These are phyloP conservation scores for Plagiodera versicolora DNA, from an alignment of 2,888 invertebrate species.

Conservation along the genomic window DNA sequence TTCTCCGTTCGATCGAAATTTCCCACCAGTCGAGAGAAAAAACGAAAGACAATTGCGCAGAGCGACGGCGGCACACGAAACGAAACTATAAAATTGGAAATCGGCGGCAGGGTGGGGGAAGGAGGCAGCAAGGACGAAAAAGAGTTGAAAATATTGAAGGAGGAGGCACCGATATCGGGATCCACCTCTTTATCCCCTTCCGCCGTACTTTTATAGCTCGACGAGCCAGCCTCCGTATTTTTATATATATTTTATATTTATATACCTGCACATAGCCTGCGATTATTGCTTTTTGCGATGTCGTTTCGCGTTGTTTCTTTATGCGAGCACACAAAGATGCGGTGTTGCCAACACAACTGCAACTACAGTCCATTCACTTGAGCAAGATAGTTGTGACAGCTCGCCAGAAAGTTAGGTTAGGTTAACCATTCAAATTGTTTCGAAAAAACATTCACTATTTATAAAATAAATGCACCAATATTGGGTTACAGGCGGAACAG, in stretches of 20 bases:
- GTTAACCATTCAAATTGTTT: no score
- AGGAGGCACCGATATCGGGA: conserved; percentile 51
- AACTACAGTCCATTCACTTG: no score
- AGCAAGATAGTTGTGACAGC: no score
- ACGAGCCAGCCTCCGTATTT: conserved; percentile 44
- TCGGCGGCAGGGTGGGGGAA: conserved; percentile 38
- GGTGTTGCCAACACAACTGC: not conserved
- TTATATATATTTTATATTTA: conserved; percentile 36
- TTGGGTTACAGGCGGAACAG: no score
- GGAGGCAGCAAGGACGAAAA: conserved; percentile 37
- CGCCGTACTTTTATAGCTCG: conserved; percentile 37
- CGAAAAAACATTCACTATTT: no score
- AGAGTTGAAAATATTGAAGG: conserved; percentile 47
- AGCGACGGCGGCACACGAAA: conserved; percentile 27
- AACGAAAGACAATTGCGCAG: conserved; percentile 35
- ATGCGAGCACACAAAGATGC: no score
- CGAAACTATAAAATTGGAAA: conserved; percentile 52
- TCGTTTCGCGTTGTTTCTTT: no score
- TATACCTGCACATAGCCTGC: conserved; percentile 20
- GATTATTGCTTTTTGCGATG: conserved; percentile 18
- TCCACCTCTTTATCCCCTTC: conserved; percentile 49
- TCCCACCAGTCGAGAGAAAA: conserved; percentile 19
- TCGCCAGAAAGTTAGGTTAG: no score
- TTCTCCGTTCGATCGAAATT: conserved; percentile 27
- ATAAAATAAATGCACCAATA: no score